Conservation (phyloP, 2,113 vertebrate species). For the Elgaria multicarinata region DNA sequence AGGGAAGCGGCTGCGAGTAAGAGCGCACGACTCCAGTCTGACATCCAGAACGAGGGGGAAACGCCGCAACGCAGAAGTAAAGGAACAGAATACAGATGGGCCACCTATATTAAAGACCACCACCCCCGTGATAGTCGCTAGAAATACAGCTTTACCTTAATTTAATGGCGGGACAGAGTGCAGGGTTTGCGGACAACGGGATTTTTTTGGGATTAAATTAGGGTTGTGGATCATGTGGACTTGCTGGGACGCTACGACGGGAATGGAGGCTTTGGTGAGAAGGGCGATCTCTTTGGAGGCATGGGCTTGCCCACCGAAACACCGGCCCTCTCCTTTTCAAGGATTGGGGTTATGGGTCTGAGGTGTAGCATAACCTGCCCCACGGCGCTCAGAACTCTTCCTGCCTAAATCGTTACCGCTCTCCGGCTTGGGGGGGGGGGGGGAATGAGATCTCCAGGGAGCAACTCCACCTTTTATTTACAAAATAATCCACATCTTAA, state of each 20-base stretch:
- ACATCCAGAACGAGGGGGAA: background rate
- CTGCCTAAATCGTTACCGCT: background rate
- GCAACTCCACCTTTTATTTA: conserved; percentile 32
- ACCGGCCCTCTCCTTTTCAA: background rate
- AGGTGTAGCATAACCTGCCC: background rate
- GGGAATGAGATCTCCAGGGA: background rate
- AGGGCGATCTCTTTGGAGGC: background rate
- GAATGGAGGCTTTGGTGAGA: background rate
- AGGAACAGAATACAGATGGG: no score
- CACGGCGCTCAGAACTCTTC: background rate
- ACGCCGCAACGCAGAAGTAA: background rate
- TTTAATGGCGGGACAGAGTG: no score
- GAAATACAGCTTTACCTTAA: no score
- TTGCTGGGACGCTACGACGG: background rate
- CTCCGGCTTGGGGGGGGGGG: no score
- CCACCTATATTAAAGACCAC: no score
- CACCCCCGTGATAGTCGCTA: no score
- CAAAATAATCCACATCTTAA: conserved; percentile 10
- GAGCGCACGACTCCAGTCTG: background rate
- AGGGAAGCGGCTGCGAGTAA: background rate
- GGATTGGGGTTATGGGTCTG: background rate
- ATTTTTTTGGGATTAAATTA: background rate
- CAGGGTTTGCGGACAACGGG: no score
- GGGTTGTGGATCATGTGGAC: background rate
- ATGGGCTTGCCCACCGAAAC: background rate